Conservation (phyloP, 23 tunicate species). For the Ascidia mentula region DNA sequence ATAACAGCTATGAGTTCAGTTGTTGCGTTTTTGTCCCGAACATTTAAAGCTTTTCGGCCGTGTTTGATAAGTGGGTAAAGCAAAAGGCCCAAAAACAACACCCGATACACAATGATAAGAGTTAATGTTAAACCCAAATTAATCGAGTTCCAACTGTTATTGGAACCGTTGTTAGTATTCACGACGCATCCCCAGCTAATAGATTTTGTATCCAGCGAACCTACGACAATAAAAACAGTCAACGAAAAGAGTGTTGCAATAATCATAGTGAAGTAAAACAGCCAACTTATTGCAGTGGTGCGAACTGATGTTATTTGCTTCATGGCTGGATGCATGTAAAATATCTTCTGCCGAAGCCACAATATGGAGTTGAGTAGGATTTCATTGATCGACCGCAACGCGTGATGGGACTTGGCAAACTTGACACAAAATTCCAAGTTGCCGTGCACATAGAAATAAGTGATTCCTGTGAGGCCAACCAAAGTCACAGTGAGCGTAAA, state of each 20-base stretch:
- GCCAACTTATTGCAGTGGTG: conserved; percentile 48
- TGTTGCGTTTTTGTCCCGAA: neutral
- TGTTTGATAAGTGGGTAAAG: conserved; percentile 51
- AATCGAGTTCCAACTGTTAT: neutral
- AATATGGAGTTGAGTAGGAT: conserved; percentile 54
- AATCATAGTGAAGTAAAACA: conserved; percentile 41
- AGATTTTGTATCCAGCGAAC: neutral
- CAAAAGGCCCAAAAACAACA: conserved; percentile 43
- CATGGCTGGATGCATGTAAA: conserved; percentile 61
- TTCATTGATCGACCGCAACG: conserved; percentile 33
- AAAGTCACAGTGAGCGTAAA: neutral
- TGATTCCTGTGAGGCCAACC: conserved; percentile 12
- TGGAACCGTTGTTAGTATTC: neutral
- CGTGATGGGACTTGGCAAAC: conserved; percentile 26
- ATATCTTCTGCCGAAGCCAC: conserved; percentile 63
- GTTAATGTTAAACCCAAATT: conserved; percentile 18
- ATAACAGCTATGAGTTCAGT: conserved; percentile 28
- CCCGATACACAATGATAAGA: conserved; percentile 38
- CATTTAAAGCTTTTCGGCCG: neutral
- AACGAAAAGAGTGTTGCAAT: conserved; percentile 23
- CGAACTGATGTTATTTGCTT: conserved; percentile 25
- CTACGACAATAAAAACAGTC: conserved; percentile 25
- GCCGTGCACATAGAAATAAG: neutral
- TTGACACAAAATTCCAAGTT: conserved; percentile 7
- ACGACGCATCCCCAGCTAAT: conserved; percentile 15